Evolutionary conservation across 2,113 vertebrate genomes (phyloP).

Genomic region (Camelus dromedarius): DNA sequence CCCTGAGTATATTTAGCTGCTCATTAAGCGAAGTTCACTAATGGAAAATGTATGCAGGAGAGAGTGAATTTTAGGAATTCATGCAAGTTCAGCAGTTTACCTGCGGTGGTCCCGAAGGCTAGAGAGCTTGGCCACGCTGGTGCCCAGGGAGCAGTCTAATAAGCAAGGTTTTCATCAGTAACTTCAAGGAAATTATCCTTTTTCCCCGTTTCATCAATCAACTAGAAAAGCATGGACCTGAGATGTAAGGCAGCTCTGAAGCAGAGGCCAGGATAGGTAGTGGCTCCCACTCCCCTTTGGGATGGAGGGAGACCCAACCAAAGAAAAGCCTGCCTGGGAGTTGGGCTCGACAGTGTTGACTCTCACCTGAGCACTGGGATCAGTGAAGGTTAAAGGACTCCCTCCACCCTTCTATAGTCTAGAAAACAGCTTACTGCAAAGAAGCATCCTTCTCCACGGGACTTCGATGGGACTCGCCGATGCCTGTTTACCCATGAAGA

Average conservation of each 20-base stretch:
- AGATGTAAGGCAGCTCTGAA: background rate
- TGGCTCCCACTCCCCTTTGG: background rate
- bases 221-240: background rate
- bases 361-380: background rate
- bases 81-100: background rate
- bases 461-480: background rate
- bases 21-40: background rate
- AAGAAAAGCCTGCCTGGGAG: background rate
- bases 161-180: background rate
- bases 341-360: background rate
- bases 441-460: background rate
- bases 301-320: background rate
- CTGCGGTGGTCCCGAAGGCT: background rate
- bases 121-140: too few relatives aligned
- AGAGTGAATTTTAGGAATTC: background rate
- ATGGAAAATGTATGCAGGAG: background rate
- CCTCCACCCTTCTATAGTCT: background rate
- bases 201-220: background rate
- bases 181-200: background rate
- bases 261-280: background rate
- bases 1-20: background rate
- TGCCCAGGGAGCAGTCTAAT: fast-evolving
- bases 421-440: background rate
- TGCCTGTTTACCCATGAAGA: background rate
- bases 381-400: background rate